Base-by-base conservation (phyloP, 1,140 invertebrate genomes). In the Drosophila eugracilis region DNA sequence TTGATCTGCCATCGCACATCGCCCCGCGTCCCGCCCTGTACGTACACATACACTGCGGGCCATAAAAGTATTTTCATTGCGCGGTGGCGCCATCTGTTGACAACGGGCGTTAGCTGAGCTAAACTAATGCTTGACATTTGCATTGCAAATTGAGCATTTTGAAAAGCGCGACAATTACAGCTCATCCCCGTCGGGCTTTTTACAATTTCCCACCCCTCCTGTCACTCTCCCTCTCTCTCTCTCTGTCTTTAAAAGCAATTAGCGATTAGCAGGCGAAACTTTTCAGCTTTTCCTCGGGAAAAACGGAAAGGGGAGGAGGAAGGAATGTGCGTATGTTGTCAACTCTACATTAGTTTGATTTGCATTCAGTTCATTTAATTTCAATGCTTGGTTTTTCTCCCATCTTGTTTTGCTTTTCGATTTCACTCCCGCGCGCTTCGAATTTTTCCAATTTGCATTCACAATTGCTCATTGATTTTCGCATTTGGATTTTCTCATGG, bases 141-240 rank as follows among this genome's bases (percentile, higher is more conserved):
- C 83, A 88, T 88, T 88, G 83, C 84, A 88, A 88, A 88, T 88
- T 88, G 83, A 75, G 75, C 83, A 83, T 83, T 88, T 83, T 53
- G 60, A 75, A 83, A 75, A 88, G 78, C 67, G 74, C 83, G 77
- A 86, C 83, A 88, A 86, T 86, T 88, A 86, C 78, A 88, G 48
- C 62, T 30, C 37, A n/a, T 17, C 30, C 47, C 30, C 6, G n/a
- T n/a, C n/a, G n/a, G 0, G 0, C 9, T 26, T 22, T 19, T 21
- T 15, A 21, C 41, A 41, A 24, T 22, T 53, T 47, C 10, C 50
- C 42, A n/a, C n/a, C n/a, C n/a, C n/a, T n/a, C n/a, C n/a, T n/a
- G n/a, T n/a, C n/a, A n/a, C n/a, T n/a, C n/a, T n/a, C n/a, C n/a
- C n/a, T n/a, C n/a, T n/a, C n/a, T n/a, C n/a, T 49, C 37, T 6